Evolutionary conservation across 92 coral and sea anemone species (phyloP).

Genomic region (Siderastrea siderea): DNA sequence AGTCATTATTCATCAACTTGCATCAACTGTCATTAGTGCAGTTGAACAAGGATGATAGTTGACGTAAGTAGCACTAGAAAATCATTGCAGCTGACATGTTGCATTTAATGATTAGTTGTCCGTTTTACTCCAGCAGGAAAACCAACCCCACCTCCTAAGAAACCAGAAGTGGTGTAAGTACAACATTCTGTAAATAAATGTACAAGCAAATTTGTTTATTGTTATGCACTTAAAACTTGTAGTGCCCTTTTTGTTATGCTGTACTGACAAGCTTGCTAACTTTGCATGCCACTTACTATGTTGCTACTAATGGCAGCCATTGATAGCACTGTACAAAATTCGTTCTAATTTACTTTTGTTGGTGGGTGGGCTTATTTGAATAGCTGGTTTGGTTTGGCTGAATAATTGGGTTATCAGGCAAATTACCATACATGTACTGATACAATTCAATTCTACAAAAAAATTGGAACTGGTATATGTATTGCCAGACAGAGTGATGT

Average conservation of each 20-base stretch:
- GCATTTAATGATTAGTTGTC: background rate
- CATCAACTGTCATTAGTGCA: no score
- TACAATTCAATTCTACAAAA: no score
- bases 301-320: background rate
- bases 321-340: background rate
- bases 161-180: constrained; percentile 80
- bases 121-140: constrained; percentile 31
- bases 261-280: no score
- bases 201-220: background rate
- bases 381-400: no score
- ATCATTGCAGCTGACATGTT: background rate
- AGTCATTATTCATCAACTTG: no score
- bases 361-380: no score
- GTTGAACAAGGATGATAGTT: background rate
- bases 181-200: background rate
- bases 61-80: background rate
- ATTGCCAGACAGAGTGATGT: no score
- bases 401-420: no score
- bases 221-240: background rate
- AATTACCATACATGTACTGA: no score
- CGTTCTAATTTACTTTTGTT: no score
- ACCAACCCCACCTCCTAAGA: constrained; percentile 77
- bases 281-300: background rate
- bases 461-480: no score
- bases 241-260: no score